Base-by-base conservation (phyloP, 2,113 vertebrate species). In the Origma solitaria region DNA sequence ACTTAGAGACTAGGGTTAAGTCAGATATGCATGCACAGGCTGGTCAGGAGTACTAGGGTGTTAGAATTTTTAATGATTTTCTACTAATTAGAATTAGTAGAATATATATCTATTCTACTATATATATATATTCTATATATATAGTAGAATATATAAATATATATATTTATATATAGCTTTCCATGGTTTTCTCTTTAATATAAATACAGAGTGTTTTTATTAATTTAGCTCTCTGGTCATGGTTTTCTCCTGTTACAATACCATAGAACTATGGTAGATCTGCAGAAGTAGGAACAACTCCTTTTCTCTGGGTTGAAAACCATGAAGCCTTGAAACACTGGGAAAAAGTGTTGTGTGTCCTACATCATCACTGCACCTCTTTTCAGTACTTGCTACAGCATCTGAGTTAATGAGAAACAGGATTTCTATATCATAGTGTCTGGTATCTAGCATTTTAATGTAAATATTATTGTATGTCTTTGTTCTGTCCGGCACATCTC, bases 1-100 rank as follows among this genome's bases (percentile, higher is more conserved):
- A 23, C 13, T 51, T n/a, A 20, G 57, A n/a, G n/a, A 23, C 13
- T 19, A 1, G 33, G 40, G 31, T 47, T 61, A 28, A 71, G 18
- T 57, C 22, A 76, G 24, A 20, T 61, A 2, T 0, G 1, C 42
- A 47, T 1, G 9, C 7, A 24, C 11, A 21, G 2, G 0, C 24
- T 44, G 33, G 30, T 73, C 79, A 58, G 30, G 51, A 57, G 22
- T 16, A 12, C 17, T 20, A 28, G 17, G 13, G 4, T 54, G 51
- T 81, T 60, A 27, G 24, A 42, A 27, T 68, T 75, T 37, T 33
- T 58, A 27, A 44, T 92, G 5, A 37, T 68, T 79, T 45, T 30
- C 57, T 49, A 23, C 15, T 78, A n/a, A 33, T 11, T 64, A 17
- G 19, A 58, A 71, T n/a, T n/a, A n/a, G n/a, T n/a, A n/a, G n/a